These are phyloP conservation scores for Alauda arvensis DNA, from an alignment of 2,797 vertebrate genomes.

Conservation along the genomic window DNA sequence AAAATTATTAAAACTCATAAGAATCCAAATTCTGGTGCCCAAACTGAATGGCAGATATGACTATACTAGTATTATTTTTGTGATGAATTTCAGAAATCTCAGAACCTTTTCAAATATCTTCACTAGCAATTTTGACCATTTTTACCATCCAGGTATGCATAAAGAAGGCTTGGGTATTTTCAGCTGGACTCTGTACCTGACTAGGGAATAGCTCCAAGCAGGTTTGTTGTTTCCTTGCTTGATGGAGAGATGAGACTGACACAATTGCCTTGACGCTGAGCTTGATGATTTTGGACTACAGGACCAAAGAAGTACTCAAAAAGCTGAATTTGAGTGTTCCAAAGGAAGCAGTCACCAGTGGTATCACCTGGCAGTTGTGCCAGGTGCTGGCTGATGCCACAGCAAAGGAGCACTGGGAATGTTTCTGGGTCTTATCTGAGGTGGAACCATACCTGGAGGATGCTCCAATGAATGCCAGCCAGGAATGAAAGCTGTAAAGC, in stretches of 20 bases:
- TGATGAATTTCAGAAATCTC: background rate
- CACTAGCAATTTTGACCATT: background rate
- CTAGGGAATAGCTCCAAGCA: background rate
- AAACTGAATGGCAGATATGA: background rate
- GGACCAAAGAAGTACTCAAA: background rate
- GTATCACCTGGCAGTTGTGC: background rate
- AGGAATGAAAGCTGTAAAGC: background rate
- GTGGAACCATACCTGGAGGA: background rate
- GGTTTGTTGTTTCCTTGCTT: background rate
- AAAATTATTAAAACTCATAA: background rate
- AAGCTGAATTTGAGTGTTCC: background rate
- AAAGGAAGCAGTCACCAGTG: background rate
- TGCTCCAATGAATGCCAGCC: rapidly evolving
- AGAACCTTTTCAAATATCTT: background rate
- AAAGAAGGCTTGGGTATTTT: background rate
- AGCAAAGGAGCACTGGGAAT: background rate
- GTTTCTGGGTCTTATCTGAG: background rate
- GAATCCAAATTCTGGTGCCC: background rate
- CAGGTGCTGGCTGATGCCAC: background rate
- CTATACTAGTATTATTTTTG: background rate
- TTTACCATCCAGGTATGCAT: background rate
- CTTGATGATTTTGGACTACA: background rate
- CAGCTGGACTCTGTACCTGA: background rate
- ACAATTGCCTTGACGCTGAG: background rate
- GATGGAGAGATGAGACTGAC: background rate